Conservation (phyloP, 30 jellyfish, hydroid and myxozoan species). For the Hydractinia echinata region DNA sequence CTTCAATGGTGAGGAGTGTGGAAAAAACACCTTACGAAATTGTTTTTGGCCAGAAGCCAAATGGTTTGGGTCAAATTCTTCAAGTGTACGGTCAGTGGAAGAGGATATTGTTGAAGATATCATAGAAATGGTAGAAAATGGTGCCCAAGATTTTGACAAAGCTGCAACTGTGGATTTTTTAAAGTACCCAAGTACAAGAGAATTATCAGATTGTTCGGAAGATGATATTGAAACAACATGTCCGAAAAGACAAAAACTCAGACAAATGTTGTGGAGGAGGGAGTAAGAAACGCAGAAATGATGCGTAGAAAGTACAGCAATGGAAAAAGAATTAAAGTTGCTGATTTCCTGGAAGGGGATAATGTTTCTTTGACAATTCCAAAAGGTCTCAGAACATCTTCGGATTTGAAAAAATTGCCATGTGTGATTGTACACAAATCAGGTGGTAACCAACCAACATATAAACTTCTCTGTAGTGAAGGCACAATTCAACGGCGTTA, state of each 20-base stretch:
- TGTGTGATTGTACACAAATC: conserved; percentile 12
- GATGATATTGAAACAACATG: neutral
- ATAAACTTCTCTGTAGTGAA: neutral
- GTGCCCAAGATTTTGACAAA: too few relatives aligned
- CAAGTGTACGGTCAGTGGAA: too few relatives aligned
- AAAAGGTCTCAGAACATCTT: neutral
- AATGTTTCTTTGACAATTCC: conserved; percentile 16
- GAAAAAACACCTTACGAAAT: too few relatives aligned
- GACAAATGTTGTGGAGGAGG: neutral
- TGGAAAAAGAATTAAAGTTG: conserved; percentile 9
- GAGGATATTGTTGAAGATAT: too few relatives aligned
- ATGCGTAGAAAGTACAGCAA: conserved; percentile 6
- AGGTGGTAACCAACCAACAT: conserved; percentile 5
- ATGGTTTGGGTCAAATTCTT: too few relatives aligned
- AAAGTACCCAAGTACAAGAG: too few relatives aligned
- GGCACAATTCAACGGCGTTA: neutral
- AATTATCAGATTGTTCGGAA: neutral
- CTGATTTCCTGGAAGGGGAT: conserved; percentile 7
- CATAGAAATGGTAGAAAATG: too few relatives aligned
- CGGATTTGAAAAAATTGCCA: conserved; percentile 11
- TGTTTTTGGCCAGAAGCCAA: too few relatives aligned
- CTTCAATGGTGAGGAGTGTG: too few relatives aligned
- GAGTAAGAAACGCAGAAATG: conserved; percentile 9
- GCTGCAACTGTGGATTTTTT: too few relatives aligned
- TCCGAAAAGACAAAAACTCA: neutral